Conservation (phyloP, 2,113 vertebrate species). For the Gobiocypris rarus region DNA sequence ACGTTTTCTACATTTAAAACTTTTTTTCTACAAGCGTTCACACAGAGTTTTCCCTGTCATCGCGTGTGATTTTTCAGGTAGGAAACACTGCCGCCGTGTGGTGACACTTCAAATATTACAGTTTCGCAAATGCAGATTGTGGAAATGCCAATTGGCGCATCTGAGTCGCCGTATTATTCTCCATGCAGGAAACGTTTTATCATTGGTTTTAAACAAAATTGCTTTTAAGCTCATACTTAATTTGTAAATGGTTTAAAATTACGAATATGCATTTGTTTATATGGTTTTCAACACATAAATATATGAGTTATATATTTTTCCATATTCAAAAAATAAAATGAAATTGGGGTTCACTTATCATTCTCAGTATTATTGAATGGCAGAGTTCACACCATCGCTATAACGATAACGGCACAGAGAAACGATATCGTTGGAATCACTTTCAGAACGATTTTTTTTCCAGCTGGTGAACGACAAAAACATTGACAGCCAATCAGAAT, state of each 20-base stretch:
- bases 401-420: too few species aligned
- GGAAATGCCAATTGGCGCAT: not conserved
- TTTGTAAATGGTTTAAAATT: not conserved
- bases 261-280: not conserved
- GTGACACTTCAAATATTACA: not conserved
- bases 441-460: too few species aligned
- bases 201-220: not conserved
- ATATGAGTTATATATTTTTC: not conserved
- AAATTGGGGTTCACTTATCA: not conserved
- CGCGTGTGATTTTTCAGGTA: not conserved
- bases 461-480: too few species aligned
- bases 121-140: not conserved
- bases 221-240: not conserved
- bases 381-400: too few species aligned
- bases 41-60: not conserved
- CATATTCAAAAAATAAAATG: not conserved
- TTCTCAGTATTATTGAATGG: too few species aligned
- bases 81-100: slow-evolving; percentile 24
- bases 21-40: not conserved
- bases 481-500: too few species aligned
- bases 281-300: not conserved
- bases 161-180: not conserved
- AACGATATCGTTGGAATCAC: too few species aligned
- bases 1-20: slow-evolving; percentile 7
- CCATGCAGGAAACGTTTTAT: too few species aligned